Evolutionary conservation across 2,888 invertebrate genomes (phyloP), one percentile per base, ranked within the genome.

Genomic region (Callosobruchus maculatus): DNA sequence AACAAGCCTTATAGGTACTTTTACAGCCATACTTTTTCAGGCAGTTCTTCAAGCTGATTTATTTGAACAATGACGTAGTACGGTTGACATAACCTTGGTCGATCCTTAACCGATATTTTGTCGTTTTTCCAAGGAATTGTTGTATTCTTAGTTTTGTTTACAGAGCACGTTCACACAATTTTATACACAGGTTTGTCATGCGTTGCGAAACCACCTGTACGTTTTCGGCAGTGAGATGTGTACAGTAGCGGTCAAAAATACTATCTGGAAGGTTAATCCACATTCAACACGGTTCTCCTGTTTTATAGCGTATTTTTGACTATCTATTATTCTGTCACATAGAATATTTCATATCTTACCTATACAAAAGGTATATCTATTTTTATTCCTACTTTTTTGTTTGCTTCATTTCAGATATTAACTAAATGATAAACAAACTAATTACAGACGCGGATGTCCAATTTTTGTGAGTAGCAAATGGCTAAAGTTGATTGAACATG

Each of bases 101-200:
- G 72, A 78, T 74, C 78, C 78, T 78, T 78, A 77, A 75, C 78
- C 78, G 77, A 77, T 72, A 74, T 78, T 71, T 69, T 74, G 21
- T 70, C 20, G 68, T n/a, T 73, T 75, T 72, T 72, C 49, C 49
- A 49, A 49, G 9, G 49, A 49, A 49, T 49, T 67, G 22, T 49
- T 67, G 22, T 68, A 68, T 71, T 31, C 71, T 73, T 73, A 68
- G 49, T 30, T 31, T 70, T 70, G 31, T 71, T 70, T 70, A 68
- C 67, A 68, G 67, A 70, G 73, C 71, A 18, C 73, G n/a, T 30
- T 31, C 22, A 20, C 49, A 31, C 21, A 49, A 20, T 49, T 49
- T 49, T 49, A 49, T 49, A 49, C 49, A 49, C 49, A 18, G 49
- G 49, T 49, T 49, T 13, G 49, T 49, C 49, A 49, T 49, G 13